phyloP scores from a whole-genome alignment of 2,113 vertebrate genomes.

The Tupaia chinensis region DNA sequence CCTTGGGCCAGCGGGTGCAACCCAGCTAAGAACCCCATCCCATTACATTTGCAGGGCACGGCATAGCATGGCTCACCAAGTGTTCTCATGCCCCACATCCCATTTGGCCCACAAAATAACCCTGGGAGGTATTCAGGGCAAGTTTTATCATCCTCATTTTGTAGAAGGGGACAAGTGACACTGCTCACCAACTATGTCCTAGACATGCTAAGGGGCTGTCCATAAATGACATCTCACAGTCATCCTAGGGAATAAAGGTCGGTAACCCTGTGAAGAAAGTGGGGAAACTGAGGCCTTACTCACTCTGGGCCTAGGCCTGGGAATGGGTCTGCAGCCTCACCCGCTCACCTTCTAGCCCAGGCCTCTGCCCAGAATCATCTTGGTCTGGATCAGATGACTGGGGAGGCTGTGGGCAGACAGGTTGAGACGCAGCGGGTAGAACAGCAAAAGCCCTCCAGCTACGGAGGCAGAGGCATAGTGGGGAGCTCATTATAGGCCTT shows the following conservation, averaged over 20 bases:
- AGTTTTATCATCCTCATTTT: neutral
- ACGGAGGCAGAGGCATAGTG: neutral
- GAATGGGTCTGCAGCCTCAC: neutral
- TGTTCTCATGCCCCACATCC: neutral
- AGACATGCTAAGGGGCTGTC: neutral
- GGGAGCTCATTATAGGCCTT: neutral
- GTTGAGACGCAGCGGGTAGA: fast-evolving
- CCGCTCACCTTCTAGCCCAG: neutral
- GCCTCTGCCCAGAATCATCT: neutral
- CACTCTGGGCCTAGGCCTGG: neutral
- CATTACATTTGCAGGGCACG: neutral
- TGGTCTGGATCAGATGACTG: neutral
- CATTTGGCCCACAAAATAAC: neutral
- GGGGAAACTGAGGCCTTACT: neutral
- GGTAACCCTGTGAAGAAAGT: neutral
- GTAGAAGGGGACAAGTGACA: neutral
- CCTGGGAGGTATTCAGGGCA: neutral
- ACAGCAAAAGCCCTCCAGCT: neutral
- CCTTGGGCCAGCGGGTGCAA: neutral
- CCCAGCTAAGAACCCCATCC: neutral
- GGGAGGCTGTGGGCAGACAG: neutral
- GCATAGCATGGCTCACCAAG: neutral
- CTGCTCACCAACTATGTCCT: neutral
- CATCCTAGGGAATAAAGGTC: neutral
- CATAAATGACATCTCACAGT: neutral